phyloP scores from a whole-genome alignment of 2,888 invertebrate genomes.

The Xestia c-nigrum region DNA sequence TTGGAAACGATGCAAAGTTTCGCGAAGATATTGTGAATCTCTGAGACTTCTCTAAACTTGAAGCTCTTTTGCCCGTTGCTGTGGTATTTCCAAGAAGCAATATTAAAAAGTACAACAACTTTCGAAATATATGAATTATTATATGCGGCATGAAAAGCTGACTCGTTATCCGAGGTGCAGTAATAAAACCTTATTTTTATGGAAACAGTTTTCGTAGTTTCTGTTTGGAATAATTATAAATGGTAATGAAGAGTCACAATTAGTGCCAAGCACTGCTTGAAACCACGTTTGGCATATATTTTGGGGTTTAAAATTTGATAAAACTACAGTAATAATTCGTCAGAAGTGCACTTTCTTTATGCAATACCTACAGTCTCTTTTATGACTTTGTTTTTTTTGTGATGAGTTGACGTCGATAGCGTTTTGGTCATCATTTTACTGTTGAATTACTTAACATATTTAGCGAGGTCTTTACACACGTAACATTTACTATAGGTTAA shows the following conservation, averaged over 20 bases:
- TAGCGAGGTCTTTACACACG: background rate
- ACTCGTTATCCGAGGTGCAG: conserved; percentile 37
- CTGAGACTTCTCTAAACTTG: conserved; percentile 71
- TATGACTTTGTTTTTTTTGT: background rate
- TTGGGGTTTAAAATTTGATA: conserved; percentile 37
- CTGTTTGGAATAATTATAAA: conserved; percentile 58
- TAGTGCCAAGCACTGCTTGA: conserved; percentile 61
- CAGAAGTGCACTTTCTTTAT: conserved; percentile 2
- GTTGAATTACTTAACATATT: background rate
- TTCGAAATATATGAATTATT: conserved; percentile 66
- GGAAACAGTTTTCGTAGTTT: conserved; percentile 48
- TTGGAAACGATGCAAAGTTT: conserved; percentile 75
- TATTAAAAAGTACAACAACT: conserved; percentile 74
- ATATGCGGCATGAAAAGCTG: conserved; percentile 52
- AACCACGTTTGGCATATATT: conserved; percentile 50
- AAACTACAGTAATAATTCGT: conserved; percentile 26
- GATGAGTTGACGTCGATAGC: background rate
- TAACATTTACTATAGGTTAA: background rate
- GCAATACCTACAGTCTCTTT: background rate
- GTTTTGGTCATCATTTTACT: background rate
- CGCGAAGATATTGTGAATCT: conserved; percentile 73
- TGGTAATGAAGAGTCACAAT: conserved; percentile 60
- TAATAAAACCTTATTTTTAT: conserved; percentile 57
- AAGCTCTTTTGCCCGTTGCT: conserved; percentile 65
- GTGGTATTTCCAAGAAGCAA: conserved; percentile 68